Evolutionary conservation across 1,140 invertebrate species (phyloP).

Genomic region (Pseudobourletiella spinata): DNA sequence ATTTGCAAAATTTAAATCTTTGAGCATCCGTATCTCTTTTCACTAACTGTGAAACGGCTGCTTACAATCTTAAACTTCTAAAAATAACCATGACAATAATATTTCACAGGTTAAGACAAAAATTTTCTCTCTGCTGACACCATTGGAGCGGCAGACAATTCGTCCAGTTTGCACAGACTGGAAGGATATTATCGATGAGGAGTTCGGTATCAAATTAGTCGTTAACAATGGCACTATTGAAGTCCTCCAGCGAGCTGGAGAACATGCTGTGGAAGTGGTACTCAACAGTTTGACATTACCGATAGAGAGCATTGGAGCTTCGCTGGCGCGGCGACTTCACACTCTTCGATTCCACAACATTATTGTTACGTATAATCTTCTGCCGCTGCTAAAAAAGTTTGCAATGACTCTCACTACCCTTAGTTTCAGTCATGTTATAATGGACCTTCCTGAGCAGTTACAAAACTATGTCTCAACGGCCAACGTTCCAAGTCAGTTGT

Average conservation of each 20-base stretch:
- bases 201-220: background rate
- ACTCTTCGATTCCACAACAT: background rate
- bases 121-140: background rate
- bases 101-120: background rate
- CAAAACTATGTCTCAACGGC: background rate
- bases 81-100: no score
- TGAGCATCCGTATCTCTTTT: no score
- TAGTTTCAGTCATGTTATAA: background rate
- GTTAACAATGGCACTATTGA: background rate
- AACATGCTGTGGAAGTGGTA: conserved; percentile 3
- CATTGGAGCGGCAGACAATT: background rate
- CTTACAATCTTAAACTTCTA: no score
- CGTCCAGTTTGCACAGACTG: conserved; percentile 1
- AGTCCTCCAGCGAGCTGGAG: background rate
- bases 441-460: background rate
- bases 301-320: background rate
- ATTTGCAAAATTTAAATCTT: background rate
- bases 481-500: background rate
- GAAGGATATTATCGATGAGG: conserved; percentile 8
- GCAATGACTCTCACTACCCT: background rate
- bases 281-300: conserved; percentile 3
- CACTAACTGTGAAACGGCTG: no score
- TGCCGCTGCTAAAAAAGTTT: background rate
- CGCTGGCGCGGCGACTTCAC: background rate
- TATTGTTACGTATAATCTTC: conserved; percentile 2